These are phyloP conservation scores for Penaeus monodon DNA, from an alignment of 2,888 invertebrate genomes.

Conservation along the genomic window DNA sequence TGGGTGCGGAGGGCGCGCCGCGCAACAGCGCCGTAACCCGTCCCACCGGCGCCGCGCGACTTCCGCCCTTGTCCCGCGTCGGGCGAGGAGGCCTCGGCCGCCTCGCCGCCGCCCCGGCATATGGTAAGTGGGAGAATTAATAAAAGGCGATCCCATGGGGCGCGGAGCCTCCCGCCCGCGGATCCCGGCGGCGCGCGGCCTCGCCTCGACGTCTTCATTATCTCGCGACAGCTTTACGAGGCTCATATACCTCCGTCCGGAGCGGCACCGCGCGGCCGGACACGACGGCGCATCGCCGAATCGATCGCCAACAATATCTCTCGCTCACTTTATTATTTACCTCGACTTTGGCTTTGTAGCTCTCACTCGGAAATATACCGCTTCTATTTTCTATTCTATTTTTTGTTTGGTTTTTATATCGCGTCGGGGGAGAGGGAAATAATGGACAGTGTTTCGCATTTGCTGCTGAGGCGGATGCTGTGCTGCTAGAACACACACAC, in stretches of 20 bases:
- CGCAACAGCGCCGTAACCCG: constrained; percentile 49
- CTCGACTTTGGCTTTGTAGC: too few relatives aligned
- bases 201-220: constrained; percentile 52
- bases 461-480: too few relatives aligned
- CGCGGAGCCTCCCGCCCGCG: constrained; percentile 22
- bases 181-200: background rate
- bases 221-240: constrained; percentile 47
- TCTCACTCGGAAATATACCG: background rate
- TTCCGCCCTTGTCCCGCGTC: constrained; percentile 27
- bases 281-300: background rate
- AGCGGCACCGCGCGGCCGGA: background rate
- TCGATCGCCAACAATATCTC: background rate
- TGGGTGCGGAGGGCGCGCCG: constrained; percentile 36
- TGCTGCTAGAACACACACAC: background rate
- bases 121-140: constrained; percentile 58
- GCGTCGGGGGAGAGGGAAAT: too few relatives aligned
- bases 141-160: constrained; percentile 53
- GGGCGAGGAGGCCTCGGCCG: background rate
- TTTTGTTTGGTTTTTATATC: too few relatives aligned
- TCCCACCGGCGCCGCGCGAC: constrained; percentile 15
- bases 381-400: background rate
- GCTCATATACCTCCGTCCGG: background rate
- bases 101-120: constrained; percentile 38
- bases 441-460: too few relatives aligned
- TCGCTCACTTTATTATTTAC: background rate